These are phyloP conservation scores for Brachionus manjavacas DNA, from an alignment of 1,140 invertebrate genomes.

Conservation along the genomic window DNA sequence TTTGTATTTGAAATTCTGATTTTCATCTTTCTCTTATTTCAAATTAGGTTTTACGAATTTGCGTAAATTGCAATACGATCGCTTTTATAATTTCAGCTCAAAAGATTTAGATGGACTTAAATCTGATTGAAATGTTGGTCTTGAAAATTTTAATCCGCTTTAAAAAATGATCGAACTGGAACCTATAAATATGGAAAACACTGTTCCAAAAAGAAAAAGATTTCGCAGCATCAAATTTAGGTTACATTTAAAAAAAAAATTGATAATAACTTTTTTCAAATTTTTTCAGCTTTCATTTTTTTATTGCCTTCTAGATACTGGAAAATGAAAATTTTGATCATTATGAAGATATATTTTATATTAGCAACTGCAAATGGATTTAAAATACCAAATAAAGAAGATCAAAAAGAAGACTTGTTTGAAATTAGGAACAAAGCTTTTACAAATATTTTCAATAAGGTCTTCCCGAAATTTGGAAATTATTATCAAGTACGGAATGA, in stretches of 20 bases:
- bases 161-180: too few species aligned
- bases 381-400: background rate
- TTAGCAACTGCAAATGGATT: background rate
- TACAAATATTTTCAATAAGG: background rate
- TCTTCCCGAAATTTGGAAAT: background rate
- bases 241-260: background rate
- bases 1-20: too few species aligned
- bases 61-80: too few species aligned
- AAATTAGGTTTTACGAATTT: too few species aligned
- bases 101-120: too few species aligned
- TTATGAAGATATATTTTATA: background rate
- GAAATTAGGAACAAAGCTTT: background rate
- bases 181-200: too few species aligned
- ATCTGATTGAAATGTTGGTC: too few species aligned
- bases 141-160: too few species aligned
- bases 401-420: background rate
- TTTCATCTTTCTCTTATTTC: too few species aligned
- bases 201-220: background rate
- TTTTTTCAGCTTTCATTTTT: background rate
- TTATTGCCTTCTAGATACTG: background rate
- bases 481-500: background rate
- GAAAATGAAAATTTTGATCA: background rate
- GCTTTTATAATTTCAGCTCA: too few species aligned
- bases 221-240: background rate
- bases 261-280: background rate